These are phyloP conservation scores for Phortica variegata DNA, from an alignment of 1,140 invertebrate genomes.

Conservation along the genomic window DNA sequence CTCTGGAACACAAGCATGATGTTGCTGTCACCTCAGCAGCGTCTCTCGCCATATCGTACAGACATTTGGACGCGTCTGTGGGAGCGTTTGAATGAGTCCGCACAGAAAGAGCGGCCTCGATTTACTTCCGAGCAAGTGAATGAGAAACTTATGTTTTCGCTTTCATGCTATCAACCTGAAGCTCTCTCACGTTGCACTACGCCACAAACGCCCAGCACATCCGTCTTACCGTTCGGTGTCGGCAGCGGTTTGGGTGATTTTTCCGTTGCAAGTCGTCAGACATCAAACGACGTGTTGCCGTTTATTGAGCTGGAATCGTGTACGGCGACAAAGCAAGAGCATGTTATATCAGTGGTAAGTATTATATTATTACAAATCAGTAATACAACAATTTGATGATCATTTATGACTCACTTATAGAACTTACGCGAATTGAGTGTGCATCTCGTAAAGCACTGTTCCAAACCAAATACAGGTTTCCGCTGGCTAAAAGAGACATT, in stretches of 20 bases:
- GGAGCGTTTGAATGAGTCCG: slow-evolving; percentile 64
- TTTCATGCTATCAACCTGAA: slow-evolving; percentile 82
- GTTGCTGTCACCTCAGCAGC: slow-evolving; percentile 76
- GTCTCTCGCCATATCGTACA: slow-evolving; percentile 73
- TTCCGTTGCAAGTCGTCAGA: slow-evolving; percentile 53
- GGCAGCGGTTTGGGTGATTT: slow-evolving; percentile 59
- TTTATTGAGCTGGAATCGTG: slow-evolving; percentile 82
- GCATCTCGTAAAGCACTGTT: slow-evolving; percentile 72
- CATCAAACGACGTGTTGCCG: slow-evolving; percentile 64
- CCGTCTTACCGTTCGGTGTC: no score
- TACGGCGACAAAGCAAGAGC: slow-evolving; percentile 82
- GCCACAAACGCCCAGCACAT: slow-evolving; percentile 72
- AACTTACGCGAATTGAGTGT: slow-evolving; percentile 80
- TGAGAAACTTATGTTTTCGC: slow-evolving; percentile 73
- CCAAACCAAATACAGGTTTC: slow-evolving; percentile 56
- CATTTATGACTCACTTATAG: slow-evolving; percentile 53
- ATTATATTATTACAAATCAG: not conserved
- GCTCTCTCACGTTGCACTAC: slow-evolving; percentile 79
- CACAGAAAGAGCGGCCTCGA: slow-evolving; percentile 62
- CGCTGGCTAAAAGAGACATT: slow-evolving; percentile 57
- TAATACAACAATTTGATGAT: not conserved
- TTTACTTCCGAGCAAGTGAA: slow-evolving; percentile 70
- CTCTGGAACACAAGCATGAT: slow-evolving; percentile 79
- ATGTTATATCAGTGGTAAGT: slow-evolving; percentile 78
- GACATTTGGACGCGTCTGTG: slow-evolving; percentile 82